Percentiles rank a stretch among this genome's conserved stretches.
phyloP scores from a whole-genome alignment of 2,113 vertebrate species.

The Chloebia gouldiae region DNA sequence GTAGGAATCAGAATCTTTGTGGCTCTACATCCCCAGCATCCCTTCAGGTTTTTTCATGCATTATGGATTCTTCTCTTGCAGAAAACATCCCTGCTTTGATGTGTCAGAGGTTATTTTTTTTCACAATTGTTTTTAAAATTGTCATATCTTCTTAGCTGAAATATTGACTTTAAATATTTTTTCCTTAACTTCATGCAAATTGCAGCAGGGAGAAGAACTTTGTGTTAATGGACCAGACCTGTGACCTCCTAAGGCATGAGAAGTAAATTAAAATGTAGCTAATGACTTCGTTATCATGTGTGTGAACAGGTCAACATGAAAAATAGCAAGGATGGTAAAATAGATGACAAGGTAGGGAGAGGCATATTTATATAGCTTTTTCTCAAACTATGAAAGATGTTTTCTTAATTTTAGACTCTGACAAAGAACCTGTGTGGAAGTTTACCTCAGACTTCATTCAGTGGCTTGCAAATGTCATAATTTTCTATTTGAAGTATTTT shows the following conservation, averaged over 20 bases:
- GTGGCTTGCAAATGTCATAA: rapidly evolving
- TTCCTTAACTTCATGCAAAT: constrained; percentile 12
- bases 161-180: neutral
- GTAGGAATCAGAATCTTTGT: neutral
- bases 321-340: neutral
- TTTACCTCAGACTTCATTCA: neutral
- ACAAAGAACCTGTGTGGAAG: neutral
- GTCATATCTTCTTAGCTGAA: neutral
- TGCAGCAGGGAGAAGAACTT: neutral
- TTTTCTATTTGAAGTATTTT: neutral
- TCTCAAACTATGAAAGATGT: neutral
- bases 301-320: neutral
- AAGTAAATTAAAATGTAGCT: constrained; percentile 13
- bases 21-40: neutral
- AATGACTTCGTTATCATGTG: neutral
- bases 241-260: neutral
- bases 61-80: neutral
- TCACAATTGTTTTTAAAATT: constrained; percentile 10
- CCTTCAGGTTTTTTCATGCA: neutral
- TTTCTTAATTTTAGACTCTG: neutral
- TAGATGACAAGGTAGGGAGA: neutral
- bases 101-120: constrained; percentile 12
- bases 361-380: neutral
- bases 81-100: constrained; percentile 35
- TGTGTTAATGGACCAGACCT: constrained; percentile 16